A percentile compares a stretch with the other conserved stretches of the same genome.
These are phyloP conservation scores for Muschampia staudingeri DNA, from an alignment of 2,888 invertebrate genomes.

Conservation along the genomic window DNA sequence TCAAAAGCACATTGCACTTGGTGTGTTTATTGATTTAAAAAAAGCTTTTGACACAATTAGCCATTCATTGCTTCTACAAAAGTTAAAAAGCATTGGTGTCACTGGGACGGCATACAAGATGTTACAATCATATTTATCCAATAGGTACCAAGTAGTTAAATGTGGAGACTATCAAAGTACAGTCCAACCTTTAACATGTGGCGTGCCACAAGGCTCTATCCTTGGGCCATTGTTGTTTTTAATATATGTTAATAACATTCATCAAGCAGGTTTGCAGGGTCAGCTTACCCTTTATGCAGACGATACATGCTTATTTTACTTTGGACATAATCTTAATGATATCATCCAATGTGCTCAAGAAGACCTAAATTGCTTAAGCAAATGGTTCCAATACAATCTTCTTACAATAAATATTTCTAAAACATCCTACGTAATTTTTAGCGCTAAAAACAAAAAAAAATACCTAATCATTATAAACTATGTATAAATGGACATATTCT, in stretches of 20 bases:
- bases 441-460: no score
- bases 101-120: constrained; percentile 1
- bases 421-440: no score
- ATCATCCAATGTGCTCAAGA: no score
- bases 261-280: background rate
- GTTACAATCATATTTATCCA: background rate
- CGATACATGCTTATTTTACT: no score
- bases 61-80: background rate
- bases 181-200: background rate
- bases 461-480: no score
- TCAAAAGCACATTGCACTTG: constrained; percentile 1
- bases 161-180: background rate
- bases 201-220: background rate
- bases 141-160: background rate
- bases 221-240: background rate
- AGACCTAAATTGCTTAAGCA: no score
- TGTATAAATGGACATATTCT: no score
- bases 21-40: background rate
- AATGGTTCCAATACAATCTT: no score
- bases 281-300: background rate
- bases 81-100: background rate
- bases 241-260: background rate
- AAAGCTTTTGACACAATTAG: background rate
- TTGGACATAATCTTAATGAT: no score
- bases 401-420: no score